Base-by-base conservation (phyloP, 2,888 invertebrate species). In the Deroplatys truncata region DNA sequence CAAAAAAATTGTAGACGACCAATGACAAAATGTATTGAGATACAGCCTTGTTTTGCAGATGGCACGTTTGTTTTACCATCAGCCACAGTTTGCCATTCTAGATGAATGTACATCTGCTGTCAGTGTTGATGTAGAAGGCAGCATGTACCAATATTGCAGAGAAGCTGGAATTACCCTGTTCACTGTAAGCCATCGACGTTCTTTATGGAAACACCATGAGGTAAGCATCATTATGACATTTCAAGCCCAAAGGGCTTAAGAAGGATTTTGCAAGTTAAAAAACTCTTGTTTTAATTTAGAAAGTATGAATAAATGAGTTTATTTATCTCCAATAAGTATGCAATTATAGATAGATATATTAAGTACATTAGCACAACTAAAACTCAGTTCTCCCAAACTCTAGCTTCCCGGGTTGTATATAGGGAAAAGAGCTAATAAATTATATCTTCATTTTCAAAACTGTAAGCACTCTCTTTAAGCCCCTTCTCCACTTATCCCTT, bases 31-130 rank as follows among this genome's bases (percentile, higher is more conserved):
- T 20, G 20, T 72, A 72, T 20, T 72, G 3, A 72, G 20, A 72
- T 72, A 20, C 2, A 9, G 3, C 20, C 5, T 20, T 84, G 35
- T 29, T 91, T 90, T 91, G 0, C 92, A 97, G 95, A 99, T 99
- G 99, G 98, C 99, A 25, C 95, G 99, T 28, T 94, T 99, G 91
- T 99, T 99, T 94, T 99, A 99, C 94, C 99, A 99, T 94, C 96
- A 96, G 93, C 99, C 99, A 0, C 99, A 99, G 94, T 99, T 99
- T 94, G 99, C 99, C 20, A 99, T 99, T 92, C 94, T 99, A 92
- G 99, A 99, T 93, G 99, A 99, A 93, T 99, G 99, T 93, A 99
- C 99, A 0, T 98, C 98, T 93, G 99, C 99, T 0, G 99, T 99
- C 0, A 99, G 98, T 87, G 98, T 99, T 0, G 99, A 99, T 93